Conservation (phyloP, 1,140 invertebrate species). For the Cheumatopsyche charites region DNA sequence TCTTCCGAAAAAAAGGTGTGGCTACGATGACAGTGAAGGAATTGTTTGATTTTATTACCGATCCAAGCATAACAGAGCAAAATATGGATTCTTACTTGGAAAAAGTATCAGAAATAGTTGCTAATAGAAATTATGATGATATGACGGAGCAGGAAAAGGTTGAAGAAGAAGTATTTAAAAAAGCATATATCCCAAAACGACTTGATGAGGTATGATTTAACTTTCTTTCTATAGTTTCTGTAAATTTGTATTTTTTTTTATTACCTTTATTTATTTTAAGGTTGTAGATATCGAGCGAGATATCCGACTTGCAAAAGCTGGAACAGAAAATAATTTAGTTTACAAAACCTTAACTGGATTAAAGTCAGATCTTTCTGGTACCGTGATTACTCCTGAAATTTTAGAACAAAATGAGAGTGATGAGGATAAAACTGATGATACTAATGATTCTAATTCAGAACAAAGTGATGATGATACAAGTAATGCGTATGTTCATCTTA, state of each 20-base stretch:
- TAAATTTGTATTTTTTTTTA: constrained; percentile 14
- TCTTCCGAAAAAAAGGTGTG: constrained; percentile 89
- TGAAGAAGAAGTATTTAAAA: constrained; percentile 91
- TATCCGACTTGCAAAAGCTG: constrained; percentile 77
- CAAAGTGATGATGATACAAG: constrained; percentile 54
- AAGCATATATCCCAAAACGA: constrained; percentile 92
- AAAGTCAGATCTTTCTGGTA: constrained; percentile 78
- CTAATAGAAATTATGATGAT: constrained; percentile 65
- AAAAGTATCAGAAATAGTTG: constrained; percentile 70
- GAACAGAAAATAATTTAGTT: constrained; percentile 73
- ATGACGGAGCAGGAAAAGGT: constrained; percentile 74
- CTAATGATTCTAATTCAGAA: constrained; percentile 59
- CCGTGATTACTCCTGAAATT: constrained; percentile 65
- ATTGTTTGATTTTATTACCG: constrained; percentile 96
- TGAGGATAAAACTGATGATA: constrained; percentile 59
- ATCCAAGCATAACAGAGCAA: constrained; percentile 78
- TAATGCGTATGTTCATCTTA: constrained; percentile 45
- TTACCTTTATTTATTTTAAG: constrained; percentile 60
- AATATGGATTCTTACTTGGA: constrained; percentile 86
- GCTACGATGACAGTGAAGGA: constrained; percentile 88
- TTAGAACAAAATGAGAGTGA: constrained; percentile 52
- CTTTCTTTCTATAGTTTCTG: background rate
- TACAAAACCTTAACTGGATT: constrained; percentile 88
- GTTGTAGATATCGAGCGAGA: constrained; percentile 91
- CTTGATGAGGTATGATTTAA: constrained; percentile 77